Conservation (phyloP, 2,797 vertebrate species). For the Typhlichthys subterraneus region DNA sequence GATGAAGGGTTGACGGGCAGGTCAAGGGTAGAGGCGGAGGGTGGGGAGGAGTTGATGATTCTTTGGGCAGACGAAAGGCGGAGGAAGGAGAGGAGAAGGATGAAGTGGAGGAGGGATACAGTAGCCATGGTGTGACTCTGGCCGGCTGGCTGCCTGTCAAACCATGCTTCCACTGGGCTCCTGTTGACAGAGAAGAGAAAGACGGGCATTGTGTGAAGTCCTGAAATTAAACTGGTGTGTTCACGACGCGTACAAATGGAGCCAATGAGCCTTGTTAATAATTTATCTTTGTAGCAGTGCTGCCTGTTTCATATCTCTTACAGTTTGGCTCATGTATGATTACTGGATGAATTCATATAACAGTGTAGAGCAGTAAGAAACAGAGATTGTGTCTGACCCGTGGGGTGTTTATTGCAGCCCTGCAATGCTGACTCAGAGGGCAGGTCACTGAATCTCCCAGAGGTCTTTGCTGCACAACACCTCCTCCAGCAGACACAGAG, state of each 20-base stretch:
- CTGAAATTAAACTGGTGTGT: not conserved
- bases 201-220: not conserved
- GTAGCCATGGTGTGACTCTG: constrained; percentile 56
- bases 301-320: constrained; percentile 1
- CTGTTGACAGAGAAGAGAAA: constrained; percentile 46
- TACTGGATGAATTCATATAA: not conserved
- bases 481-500: constrained; percentile 12
- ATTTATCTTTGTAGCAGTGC: not conserved
- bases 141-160: constrained; percentile 40
- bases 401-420: constrained; percentile 10
- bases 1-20: constrained; percentile 34
- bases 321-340: not conserved
- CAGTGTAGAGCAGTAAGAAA: constrained; percentile 6
- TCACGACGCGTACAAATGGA: not conserved
- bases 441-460: constrained; percentile 42
- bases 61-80: constrained; percentile 58
- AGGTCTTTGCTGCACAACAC: constrained; percentile 39
- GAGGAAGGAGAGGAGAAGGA: constrained; percentile 57
- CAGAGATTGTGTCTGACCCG: constrained; percentile 13
- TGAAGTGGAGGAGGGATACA: constrained; percentile 47
- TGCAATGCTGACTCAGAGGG: constrained; percentile 44
- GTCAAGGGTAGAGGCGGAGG: constrained; percentile 40
- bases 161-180: constrained; percentile 55
- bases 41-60: constrained; percentile 55
- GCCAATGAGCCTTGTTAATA: not conserved